Evolutionary conservation across 2,797 vertebrate species (phyloP), one percentile per base, ranked within the genome.

Genomic region (Phyllotis vaccarum): DNA sequence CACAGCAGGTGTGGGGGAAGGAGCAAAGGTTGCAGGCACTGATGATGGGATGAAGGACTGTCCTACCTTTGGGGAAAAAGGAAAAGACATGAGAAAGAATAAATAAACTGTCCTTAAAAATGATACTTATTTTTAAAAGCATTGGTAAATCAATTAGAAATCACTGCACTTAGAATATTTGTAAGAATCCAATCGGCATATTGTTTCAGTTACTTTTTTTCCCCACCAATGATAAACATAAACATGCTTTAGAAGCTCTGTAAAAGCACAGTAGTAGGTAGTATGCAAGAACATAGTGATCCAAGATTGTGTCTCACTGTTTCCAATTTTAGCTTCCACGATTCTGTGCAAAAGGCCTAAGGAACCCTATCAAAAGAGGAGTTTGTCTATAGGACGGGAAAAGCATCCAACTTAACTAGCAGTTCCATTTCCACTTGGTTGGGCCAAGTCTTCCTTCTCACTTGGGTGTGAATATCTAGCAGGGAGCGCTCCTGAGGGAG

Each of bases 31-130:
- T 90, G 99, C 99, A 86, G 99, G 99, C 54, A 99, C 99, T 0
- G 99, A 99, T 0, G 99, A 99, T 0, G 99, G 99, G 94, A 99
- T 99, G 98, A 99, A 99, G 98, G 99, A 99, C 95, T 99, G 99
- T 68, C 99, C 99, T 96, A 99, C 99, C 99, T 99, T 97, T 37
- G 88, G 86, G 1, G 31, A 95, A 94, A n/a, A 37, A 56, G 64
- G 75, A 58, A 37, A 34, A 64, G 80, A 34, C n/a, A 95, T 79
- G 62, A 95, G 43, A 94, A 94, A 90, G 87, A 94, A 95, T 29
- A 96, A 62, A 96, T 94, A 90, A 96, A 90, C 5, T 86, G 94
- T 93, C 74, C 88, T 95, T 94, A 92, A 82, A 82, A 86, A 82
- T 64, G 31, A 8, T 93, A 52, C n/a, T 12, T 91, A 87, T 93